Base-by-base conservation (phyloP, 35 echinoderm and acorn worm species). In the Diadema setosum region DNA sequence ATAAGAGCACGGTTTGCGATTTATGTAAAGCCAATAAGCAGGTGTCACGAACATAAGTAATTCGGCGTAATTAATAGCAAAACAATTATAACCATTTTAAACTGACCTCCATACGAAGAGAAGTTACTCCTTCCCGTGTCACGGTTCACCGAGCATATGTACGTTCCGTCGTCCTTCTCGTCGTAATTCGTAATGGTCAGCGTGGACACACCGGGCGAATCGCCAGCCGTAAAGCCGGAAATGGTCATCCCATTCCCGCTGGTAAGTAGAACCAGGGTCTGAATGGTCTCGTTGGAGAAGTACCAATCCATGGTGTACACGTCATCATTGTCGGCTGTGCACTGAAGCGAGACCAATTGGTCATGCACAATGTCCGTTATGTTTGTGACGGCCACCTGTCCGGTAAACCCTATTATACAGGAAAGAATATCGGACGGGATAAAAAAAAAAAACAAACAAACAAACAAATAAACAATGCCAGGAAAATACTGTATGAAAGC, bases 281-380 rank as follows among this genome's bases (percentile, higher is more conserved):
- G 29, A 42, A 35, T 26, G 8, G 73, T 78, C 34, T n/a, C 44
- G 73, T 78, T 78, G 73, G 73, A 35, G 20, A 78, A 78, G 8
- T 42, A 44, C 73, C 73, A 78, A 2, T 78, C 73, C 73, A 78
- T 78, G 7, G 73, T 78, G n/a, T 78, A 78, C 1, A 78, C 73
- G 39, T 78, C 73, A 23, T 78, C 73, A 42, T 36, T 36, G 0
- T 2, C 20, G n/a, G 73, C 73, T n/a, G 73, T 78, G 44, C 73
- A 78, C 40, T 44, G 1, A 5, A 78, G 44, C 3, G 33, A 39
- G 24, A 78, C 73, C 2, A 21, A 8, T 36, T 78, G 73, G 8
- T 41, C 14, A 24, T 78, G 44, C 7, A 2, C 37, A 36, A 78
- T 78, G 5, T 78, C 73, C 14, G 73, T 78, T 25, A 16, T 44